Base-by-base conservation (phyloP, 2,888 invertebrate species). In the Conops quadrifasciatus region DNA sequence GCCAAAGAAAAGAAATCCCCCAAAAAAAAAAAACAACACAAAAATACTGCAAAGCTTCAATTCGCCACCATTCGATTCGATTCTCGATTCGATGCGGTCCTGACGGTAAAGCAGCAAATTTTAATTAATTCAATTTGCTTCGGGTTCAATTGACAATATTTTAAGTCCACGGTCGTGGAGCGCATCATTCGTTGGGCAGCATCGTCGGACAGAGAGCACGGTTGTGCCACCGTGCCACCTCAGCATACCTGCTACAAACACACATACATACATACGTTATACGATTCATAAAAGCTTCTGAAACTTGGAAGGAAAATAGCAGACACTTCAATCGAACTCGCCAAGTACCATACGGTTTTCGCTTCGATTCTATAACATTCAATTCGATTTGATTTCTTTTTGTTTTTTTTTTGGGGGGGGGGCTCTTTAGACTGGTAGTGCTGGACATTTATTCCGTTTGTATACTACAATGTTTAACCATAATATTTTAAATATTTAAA, bases 91-190 rank as follows among this genome's bases (percentile, higher is more conserved):
- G 36, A 36, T 9, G 36, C 5, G 36, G 36, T 7, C 36, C 36
- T 7, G 36, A 36, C n/a, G n/a, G n/a, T n/a, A 11, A 11, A 21
- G 21, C 30, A 19, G 45, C 62, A 62, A 2, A 43, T 43, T 24
- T 62, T 45, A 62, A 62, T 65, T 65, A 65, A 65, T 65, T 65
- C 65, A 49, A 65, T 51, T 65, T 65, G 28, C 30, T 51, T 49
- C 13, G 11, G 65, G 49, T 30, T 65, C 65, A 30, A 65, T 51
- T 65, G 45, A 43, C 63, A 56, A 53, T 68, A n/a, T 68, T 63
- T 28, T 24, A 24, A 47, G 47, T 63, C 24, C 16, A 15, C 24
- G 11, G 60, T 2, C 9, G 53, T 24, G 43, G 43, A 26, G 36
- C 65, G 49, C 53, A 21, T 43, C 36, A 43, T 36, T 43, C 43